These are phyloP conservation scores for Lates japonicus DNA, from an alignment of 2,797 vertebrate genomes.

Conservation along the genomic window DNA sequence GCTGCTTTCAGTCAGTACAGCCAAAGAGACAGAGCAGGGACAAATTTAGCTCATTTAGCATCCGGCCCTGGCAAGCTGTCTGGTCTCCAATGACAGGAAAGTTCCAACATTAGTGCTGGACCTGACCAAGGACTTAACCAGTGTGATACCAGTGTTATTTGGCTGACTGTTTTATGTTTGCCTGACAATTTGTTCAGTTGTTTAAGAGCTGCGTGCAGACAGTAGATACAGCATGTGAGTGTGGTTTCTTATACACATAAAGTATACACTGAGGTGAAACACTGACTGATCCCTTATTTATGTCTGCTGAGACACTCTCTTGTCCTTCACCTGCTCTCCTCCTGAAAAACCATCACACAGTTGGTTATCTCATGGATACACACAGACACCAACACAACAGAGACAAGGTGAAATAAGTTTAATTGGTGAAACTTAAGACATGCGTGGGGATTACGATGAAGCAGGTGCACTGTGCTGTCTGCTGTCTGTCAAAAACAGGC, in stretches of 20 bases:
- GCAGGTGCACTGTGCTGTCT: background rate
- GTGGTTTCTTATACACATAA: background rate
- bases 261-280: slow-evolving; percentile 12
- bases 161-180: slow-evolving; percentile 6
- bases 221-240: background rate
- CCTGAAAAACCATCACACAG: slow-evolving; percentile 5
- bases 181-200: background rate
- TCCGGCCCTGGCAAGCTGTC: slow-evolving; percentile 13
- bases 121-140: slow-evolving; percentile 10
- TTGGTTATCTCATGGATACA: slow-evolving; percentile 7
- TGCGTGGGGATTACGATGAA: slow-evolving; percentile 12
- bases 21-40: slow-evolving; percentile 23
- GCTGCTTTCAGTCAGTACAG: slow-evolving; percentile 19
- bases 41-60: slow-evolving; percentile 47
- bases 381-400: slow-evolving; percentile 17
- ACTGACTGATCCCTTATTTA: slow-evolving; percentile 37
- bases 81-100: slow-evolving; percentile 22
- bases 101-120: slow-evolving; percentile 13
- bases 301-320: slow-evolving; percentile 17
- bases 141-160: slow-evolving; percentile 1
- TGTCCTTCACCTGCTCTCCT: slow-evolving; percentile 15
- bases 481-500: slow-evolving; percentile 30
- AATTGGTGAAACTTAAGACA: slow-evolving; percentile 20
- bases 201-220: background rate
- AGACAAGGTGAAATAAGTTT: slow-evolving; percentile 37